Evolutionary conservation across 1,140 invertebrate species (phyloP).

Genomic region (Coptotermes formosanus): DNA sequence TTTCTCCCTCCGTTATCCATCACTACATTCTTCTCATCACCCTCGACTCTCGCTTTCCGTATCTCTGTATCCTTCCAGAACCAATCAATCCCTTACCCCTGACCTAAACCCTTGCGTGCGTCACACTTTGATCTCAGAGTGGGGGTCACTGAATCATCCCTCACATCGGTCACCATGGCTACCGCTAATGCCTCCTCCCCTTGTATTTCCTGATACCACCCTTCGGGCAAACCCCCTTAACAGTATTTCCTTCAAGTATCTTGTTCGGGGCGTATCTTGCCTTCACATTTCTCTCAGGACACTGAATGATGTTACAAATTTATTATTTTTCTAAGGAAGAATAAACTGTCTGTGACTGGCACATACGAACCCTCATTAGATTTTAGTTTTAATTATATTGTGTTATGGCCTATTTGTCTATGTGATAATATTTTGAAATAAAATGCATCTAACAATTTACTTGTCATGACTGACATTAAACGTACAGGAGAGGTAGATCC

Average conservation of each 20-base stretch:
- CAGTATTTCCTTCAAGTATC: background rate
- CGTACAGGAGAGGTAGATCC: no score
- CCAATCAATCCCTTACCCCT: background rate
- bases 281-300: no score
- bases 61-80: background rate
- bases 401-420: no score
- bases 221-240: background rate
- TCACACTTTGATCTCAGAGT: background rate
- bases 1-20: background rate
- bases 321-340: no score
- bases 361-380: no score
- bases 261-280: no score
- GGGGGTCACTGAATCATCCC: background rate
- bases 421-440: no score
- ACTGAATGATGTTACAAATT: no score
- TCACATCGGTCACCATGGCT: constrained; percentile 3
- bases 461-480: no score
- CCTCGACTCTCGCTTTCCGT: background rate
- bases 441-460: no score
- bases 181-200: background rate
- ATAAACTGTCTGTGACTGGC: no score
- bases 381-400: no score
- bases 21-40: background rate
- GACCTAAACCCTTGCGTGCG: background rate
- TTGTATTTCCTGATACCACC: background rate